phyloP scores from a whole-genome alignment of 2,888 invertebrate species.

The Dimorphilus gyrociliatus region DNA sequence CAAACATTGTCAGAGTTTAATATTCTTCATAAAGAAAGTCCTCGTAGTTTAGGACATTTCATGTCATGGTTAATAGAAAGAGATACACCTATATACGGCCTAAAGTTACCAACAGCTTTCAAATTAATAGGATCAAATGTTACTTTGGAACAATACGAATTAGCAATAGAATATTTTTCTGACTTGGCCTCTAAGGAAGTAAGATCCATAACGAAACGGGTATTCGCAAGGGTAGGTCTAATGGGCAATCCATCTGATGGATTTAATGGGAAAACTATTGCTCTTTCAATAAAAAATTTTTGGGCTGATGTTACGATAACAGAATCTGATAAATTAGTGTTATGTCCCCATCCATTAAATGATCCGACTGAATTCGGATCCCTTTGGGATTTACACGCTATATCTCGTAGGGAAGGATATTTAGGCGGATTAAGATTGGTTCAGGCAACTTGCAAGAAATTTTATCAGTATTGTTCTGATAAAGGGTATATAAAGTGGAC shows the following conservation, averaged over 20 bases:
- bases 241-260: constrained; percentile 13
- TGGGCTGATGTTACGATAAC: constrained; percentile 12
- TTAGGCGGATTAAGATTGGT: constrained; percentile 11
- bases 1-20: too few relatives aligned
- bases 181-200: too few relatives aligned
- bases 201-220: constrained; percentile 8
- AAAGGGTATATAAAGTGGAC: constrained; percentile 6
- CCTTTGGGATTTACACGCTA: constrained; percentile 9
- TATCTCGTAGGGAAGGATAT: constrained; percentile 11
- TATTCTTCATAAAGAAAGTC: too few relatives aligned
- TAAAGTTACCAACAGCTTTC: constrained; percentile 12
- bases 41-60: too few relatives aligned
- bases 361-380: constrained; percentile 12
- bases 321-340: constrained; percentile 9
- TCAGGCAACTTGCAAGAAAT: constrained; percentile 11
- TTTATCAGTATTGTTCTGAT: constrained; percentile 10
- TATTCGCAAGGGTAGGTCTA: constrained; percentile 11
- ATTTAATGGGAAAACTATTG: constrained; percentile 11
- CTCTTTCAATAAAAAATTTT: constrained; percentile 10
- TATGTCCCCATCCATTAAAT: constrained; percentile 11
- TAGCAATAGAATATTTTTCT: constrained; percentile 8
- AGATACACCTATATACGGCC: constrained; percentile 7
- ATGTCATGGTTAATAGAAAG: constrained; percentile 9
- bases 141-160: constrained; percentile 7
- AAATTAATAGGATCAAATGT: constrained; percentile 12